Evolutionary conservation across 1,140 invertebrate species (phyloP).

Genomic region (Achroia grisella): DNA sequence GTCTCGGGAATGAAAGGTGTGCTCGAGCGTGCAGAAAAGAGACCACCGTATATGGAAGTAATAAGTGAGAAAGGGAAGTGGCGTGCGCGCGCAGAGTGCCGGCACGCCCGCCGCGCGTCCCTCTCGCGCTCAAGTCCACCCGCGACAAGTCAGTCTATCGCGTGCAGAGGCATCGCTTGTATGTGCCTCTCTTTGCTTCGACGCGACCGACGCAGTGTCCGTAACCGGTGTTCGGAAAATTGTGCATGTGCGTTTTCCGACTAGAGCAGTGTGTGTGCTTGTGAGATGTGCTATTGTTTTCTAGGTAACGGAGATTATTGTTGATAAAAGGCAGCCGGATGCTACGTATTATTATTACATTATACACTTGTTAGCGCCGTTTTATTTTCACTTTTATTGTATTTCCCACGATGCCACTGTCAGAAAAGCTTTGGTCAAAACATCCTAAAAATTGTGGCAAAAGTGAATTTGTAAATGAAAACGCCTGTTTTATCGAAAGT

Average conservation of each 20-base stretch:
- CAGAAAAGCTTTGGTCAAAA: constrained; percentile 11
- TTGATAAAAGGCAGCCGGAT: constrained; percentile 46
- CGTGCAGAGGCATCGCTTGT: constrained; percentile 58
- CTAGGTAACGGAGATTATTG: constrained; percentile 61
- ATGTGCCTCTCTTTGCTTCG: constrained; percentile 53
- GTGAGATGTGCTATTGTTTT: constrained; percentile 72
- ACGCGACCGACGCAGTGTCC: constrained; percentile 66
- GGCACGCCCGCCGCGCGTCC: constrained; percentile 69
- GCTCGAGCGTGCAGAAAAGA: constrained; percentile 49
- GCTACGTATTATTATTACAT: constrained; percentile 24
- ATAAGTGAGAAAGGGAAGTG: constrained; percentile 39
- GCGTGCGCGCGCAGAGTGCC: constrained; percentile 56
- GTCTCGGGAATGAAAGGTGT: constrained; percentile 71
- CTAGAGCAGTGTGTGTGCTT: constrained; percentile 65
- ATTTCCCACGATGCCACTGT: constrained; percentile 20
- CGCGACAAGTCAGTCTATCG: constrained; percentile 60
- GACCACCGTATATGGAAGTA: constrained; percentile 33
- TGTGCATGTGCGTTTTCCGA: constrained; percentile 72
- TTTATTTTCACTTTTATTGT: constrained; percentile 29
- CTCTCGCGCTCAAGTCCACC: constrained; percentile 49
- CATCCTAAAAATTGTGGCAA: not conserved
- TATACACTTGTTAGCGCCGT: constrained; percentile 27
- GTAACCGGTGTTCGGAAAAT: constrained; percentile 69
- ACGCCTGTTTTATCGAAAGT: constrained; percentile 21
- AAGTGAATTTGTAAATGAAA: constrained; percentile 9